Base-by-base conservation (phyloP, 2,797 vertebrate species). In the Poecile montanus region DNA sequence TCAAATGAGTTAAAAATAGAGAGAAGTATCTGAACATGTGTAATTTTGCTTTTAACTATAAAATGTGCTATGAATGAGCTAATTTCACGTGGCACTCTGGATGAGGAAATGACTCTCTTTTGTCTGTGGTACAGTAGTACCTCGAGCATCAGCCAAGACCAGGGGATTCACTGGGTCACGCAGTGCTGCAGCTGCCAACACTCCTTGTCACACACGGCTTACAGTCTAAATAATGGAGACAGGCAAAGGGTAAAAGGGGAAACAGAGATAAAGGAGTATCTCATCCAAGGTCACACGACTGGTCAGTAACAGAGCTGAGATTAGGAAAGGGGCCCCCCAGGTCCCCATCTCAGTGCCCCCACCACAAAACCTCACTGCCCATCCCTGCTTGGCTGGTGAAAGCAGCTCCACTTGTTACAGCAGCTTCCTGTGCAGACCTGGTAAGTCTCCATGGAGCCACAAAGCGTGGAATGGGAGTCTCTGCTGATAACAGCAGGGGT, bases 161-260 rank as follows among this genome's bases (percentile, higher is more conserved):
- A 0, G 8, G 38, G 48, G 36, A 58, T 71, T 65, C 72, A 40
- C 34, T 1, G 1, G 65, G 23, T 53, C 66, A 62, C 1, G 0
- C 3, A 3, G 42, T 17, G 27, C 29, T 5, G 3, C 90, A 85
- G 82, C 89, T 76, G 82, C 85, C 74, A 82, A 73, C 34, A 1
- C 61, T 94, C 77, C 42, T 48, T 27, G 71, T 85, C 90, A 66
- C 66, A 73, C 42, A 27, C 0, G 1, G 60, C 78, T 91, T 78
- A n/a, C 56, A 76, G 81, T 56, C 76, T 70, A 87, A 94, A 92
- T 78, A 95, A 85, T 11, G 18, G 73, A 88, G 65, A 63, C 85
- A 93, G 58, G 85, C 81, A 86, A 84, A 93, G 79, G 36, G 82
- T 65, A 85, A 82, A 83, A 91, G 70, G 66, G 32, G 79, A 93